Evolutionary conservation across 2,113 vertebrate species (phyloP), one percentile per base, ranked within the genome.

Genomic region (Crypturellus undulatus): DNA sequence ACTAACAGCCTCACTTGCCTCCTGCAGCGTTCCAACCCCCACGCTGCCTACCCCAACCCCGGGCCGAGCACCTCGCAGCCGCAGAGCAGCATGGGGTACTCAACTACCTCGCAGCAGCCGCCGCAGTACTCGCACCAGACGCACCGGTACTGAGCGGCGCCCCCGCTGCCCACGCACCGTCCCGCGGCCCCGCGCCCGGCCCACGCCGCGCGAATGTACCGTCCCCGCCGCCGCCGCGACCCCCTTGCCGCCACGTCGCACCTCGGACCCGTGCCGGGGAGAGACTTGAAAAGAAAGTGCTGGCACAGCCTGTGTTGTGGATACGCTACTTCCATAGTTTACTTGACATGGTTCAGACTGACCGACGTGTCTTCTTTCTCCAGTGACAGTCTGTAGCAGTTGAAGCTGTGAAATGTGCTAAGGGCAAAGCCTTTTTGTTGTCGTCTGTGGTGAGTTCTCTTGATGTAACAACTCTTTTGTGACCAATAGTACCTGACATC

Each of bases 31-130:
- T 99, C 99, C 98, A 99, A 99, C 98, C 99, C 99, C 98, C 99
- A 99, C 98, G 99, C 99, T 99, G 99, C 99, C 97, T 99, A 99
- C 97, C 99, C 99, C 98, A 99, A 99, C 98, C 99, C 99, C 59
- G 99, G 99, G 99, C 99, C 99, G 99, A 99, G 99, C 99, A 99
- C 99, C 98, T 99, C 99, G 89, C 99, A 99, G 98, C 99, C 99
- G 93, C 99, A 99, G 98, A 99, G 98, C 99, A 99, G 99, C 99
- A 99, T 99, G 99, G 99, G 99, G 93, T 99, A 99, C 97, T 99
- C 99, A 98, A 96, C 99, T 99, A 99, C 99, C 99, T 99, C 99
- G 98, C 99, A 99, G 98, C 99, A 99, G 98, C 99, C 99, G 45
- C 99, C 99, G 92, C 99, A 99, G 98, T 99, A 99, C 99, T 99